Evolutionary conservation across 2,888 invertebrate species (phyloP).

Genomic region (Neoitamus cyanurus): DNA sequence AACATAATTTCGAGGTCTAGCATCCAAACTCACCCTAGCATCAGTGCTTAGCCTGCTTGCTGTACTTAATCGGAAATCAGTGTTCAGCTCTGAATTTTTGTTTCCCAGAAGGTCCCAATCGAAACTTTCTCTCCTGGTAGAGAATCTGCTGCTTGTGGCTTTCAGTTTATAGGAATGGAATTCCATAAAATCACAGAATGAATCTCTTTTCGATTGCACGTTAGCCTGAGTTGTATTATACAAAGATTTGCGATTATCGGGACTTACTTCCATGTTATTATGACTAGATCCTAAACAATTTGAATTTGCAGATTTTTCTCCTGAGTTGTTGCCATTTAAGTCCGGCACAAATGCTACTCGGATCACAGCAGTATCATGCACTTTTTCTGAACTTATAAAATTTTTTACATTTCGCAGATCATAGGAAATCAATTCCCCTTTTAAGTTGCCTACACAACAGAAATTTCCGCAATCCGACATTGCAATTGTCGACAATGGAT

Average conservation of each 20-base stretch:
- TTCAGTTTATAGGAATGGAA: conserved; percentile 57
- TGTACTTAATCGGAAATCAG: not conserved
- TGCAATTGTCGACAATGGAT: conserved; percentile 62
- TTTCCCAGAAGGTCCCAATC: conserved; percentile 61
- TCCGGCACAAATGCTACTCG: conserved; percentile 61
- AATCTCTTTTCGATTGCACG: conserved; percentile 56
- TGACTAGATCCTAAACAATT: not conserved
- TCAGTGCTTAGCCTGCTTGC: not conserved
- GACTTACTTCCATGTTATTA: not conserved
- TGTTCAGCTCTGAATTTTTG: conserved; percentile 42
- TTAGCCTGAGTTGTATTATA: conserved; percentile 54
- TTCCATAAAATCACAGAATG: conserved; percentile 64
- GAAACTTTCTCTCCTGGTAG: conserved; percentile 60
- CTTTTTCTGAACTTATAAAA: conserved; percentile 57
- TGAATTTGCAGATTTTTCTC: not conserved
- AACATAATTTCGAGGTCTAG: conserved; percentile 9
- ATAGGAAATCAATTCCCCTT: conserved; percentile 63
- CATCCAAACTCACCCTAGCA: not conserved
- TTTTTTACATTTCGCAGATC: conserved; percentile 62
- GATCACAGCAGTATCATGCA: conserved; percentile 60
- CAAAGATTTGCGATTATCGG: conserved; percentile 51
- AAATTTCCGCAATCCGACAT: conserved; percentile 63
- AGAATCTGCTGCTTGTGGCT: conserved; percentile 58
- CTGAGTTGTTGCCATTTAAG: not conserved
- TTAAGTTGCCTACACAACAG: conserved; percentile 63